Evolutionary conservation across 1,140 invertebrate genomes (phyloP), one percentile per base, ranked within the genome.

Genomic region (Ceratosolen fusciceps): DNA sequence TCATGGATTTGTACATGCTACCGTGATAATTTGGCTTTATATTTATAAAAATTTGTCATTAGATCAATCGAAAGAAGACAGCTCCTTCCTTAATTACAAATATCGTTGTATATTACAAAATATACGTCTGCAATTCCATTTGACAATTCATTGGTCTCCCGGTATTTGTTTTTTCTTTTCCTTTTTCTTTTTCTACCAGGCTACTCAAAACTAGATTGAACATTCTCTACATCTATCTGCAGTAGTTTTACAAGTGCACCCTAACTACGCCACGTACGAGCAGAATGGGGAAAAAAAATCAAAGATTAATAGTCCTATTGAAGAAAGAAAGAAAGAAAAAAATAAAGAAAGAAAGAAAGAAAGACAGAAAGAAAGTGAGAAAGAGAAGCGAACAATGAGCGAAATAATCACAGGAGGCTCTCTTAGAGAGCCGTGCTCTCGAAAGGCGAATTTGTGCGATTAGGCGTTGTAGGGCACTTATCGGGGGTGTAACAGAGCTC

Each of bases 391-490:
- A 47, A 43, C 43, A 62, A 62, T 4, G n/a, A n/a, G n/a, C 16
- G 31, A 16, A 37, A 21, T 52, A 75, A 76, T 24, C 47, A 58
- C 49, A 39, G 24, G 47, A 31, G 14, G 58, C 1, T 77, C 74
- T 81, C 82, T 86, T 87, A 90, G 37, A 90, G 84, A 74, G 90
- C 88, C 26, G 90, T 90, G 65, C 88, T 90, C 74, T 90, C 90
- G 54, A 90, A 85, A 0, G 89, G 88, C 34, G 89, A 88, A 2
- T 83, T 79, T 19, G 87, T 82, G 26, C 87, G 83, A 74, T 88
- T 87, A 9, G 85, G 81, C 56, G 83, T 87, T 2, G 73, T 24
- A 14, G 73, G 77, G 72, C 87, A 90, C 34, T 85, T 83, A 47
- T 89, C 88, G 8, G 88, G 77, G 34, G 83, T 85, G 74, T 86